A percentile compares a stretch with the other conserved stretches of the same genome.
phyloP scores from a whole-genome alignment of 2,888 invertebrate genomes.

The Caenorhabditis becei region DNA sequence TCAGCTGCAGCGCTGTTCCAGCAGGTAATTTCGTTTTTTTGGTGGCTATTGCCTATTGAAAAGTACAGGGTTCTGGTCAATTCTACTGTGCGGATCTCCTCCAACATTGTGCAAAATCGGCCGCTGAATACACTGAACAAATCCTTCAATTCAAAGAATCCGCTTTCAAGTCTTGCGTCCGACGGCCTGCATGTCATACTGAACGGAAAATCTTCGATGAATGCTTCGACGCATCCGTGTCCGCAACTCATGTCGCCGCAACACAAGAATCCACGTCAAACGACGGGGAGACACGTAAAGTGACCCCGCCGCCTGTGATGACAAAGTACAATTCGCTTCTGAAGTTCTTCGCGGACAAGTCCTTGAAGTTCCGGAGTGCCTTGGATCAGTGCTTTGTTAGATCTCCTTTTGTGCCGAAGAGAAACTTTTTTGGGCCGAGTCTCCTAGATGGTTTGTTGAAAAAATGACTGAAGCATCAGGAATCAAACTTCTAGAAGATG shows the following conservation, averaged over 20 bases:
- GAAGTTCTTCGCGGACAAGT: conserved; percentile 59
- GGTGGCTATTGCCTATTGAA: no score
- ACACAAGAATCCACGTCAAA: conserved; percentile 17
- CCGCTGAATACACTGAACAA: conserved; percentile 72
- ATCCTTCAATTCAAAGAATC: conserved; percentile 71
- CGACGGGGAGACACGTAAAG: conserved; percentile 50
- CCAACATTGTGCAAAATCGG: conserved; percentile 74
- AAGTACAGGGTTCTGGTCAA: no score
- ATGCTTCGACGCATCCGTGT: conserved; percentile 74
- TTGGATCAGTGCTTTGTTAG: conserved; percentile 67
- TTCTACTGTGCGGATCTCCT: conserved; percentile 77
- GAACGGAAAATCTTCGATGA: conserved; percentile 77
- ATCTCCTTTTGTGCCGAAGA: conserved; percentile 65
- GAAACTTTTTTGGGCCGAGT: conserved; percentile 63
- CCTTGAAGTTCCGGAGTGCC: conserved; percentile 57
- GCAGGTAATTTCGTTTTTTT: conserved; percentile 13
- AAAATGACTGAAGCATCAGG: not conserved
- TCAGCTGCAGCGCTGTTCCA: not conserved
- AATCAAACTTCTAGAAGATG: conserved; percentile 69
- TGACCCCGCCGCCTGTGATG: conserved; percentile 43
- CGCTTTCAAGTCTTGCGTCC: conserved; percentile 75
- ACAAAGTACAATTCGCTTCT: conserved; percentile 33
- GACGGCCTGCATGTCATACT: conserved; percentile 72
- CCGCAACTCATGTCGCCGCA: conserved; percentile 52
- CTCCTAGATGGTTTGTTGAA: conserved; percentile 66